Conservation (phyloP, 2,797 vertebrate genomes). For the Bryconaethiops microstoma region DNA sequence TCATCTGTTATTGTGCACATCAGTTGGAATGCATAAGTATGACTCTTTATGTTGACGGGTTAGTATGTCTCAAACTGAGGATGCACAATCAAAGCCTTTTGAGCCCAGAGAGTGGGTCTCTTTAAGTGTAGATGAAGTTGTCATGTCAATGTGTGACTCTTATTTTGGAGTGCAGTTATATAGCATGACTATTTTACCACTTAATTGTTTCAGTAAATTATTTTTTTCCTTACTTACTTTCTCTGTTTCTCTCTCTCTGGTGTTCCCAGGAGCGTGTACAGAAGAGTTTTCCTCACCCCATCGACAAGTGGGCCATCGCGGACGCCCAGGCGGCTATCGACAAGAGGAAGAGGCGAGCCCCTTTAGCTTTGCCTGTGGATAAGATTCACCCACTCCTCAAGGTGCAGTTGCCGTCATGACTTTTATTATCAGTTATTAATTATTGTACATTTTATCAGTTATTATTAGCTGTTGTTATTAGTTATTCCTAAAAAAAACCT, state of each 20-base stretch:
- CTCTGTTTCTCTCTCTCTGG: constrained; percentile 40
- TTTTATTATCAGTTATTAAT: too few relatives aligned
- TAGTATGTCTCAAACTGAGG: neutral
- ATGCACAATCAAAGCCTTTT: neutral
- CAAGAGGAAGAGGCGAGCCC: constrained; percentile 94
- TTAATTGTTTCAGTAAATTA: neutral
- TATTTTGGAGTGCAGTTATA: neutral
- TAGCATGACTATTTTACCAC: neutral
- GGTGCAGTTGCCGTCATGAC: constrained; percentile 69
- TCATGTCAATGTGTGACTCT: neutral
- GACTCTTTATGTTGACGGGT: neutral
- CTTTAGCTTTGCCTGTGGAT: constrained; percentile 92
- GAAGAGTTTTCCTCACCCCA: constrained; percentile 95
- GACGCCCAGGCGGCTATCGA: constrained; percentile 95
- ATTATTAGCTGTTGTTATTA: too few relatives aligned
- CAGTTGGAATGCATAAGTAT: constrained; percentile 14
- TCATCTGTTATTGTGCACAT: neutral
- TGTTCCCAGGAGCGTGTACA: constrained; percentile 89
- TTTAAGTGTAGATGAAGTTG: neutral
- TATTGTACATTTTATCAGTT: too few relatives aligned
- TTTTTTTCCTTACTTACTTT: neutral
- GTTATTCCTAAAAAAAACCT: too few relatives aligned
- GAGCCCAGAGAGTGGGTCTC: neutral
- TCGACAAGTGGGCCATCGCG: constrained; percentile 96
- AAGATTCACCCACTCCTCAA: constrained; percentile 97